These are phyloP conservation scores for Trichonephila clavipes DNA, from an alignment of 1,140 invertebrate species.

Conservation along the genomic window DNA sequence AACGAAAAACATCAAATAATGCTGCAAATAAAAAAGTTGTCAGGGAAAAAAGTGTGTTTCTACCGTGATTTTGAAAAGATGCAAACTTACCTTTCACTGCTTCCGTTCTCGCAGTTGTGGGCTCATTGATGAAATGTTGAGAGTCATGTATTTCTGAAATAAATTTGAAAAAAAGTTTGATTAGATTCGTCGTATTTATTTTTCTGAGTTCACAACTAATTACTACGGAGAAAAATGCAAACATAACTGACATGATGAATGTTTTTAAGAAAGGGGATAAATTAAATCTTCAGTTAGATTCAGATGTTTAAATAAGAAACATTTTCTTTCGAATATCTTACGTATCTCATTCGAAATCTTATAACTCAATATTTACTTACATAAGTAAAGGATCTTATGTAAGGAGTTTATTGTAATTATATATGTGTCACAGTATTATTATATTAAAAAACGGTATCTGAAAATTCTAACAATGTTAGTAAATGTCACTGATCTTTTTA, in stretches of 20 bases:
- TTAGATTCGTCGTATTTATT: not conserved
- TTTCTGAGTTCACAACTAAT: not conserved
- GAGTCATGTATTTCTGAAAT: constrained; percentile 76
- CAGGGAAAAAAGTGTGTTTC: not conserved
- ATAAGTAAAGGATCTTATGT: too few species aligned
- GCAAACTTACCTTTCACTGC: constrained; percentile 72
- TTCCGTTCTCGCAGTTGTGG: constrained; percentile 75
- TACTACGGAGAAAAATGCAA: not conserved
- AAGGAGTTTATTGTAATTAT: too few species aligned
- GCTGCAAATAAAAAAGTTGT: not conserved
- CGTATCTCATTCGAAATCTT: too few species aligned
- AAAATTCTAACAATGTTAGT: too few species aligned
- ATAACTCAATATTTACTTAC: too few species aligned
- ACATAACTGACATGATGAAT: not conserved
- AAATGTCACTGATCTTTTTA: too few species aligned
- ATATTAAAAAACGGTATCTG: too few species aligned
- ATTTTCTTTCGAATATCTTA: too few species aligned
- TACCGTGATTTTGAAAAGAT: not conserved
- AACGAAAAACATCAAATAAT: not conserved
- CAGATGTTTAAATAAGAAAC: too few species aligned
- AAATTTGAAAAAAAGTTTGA: constrained; percentile 40
- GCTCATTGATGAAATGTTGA: constrained; percentile 71
- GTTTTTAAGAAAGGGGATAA: too few species aligned
- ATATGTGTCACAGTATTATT: too few species aligned
- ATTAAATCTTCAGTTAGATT: too few species aligned